Base-by-base conservation (phyloP, 2,888 invertebrate genomes). In the Carabus problematicus region DNA sequence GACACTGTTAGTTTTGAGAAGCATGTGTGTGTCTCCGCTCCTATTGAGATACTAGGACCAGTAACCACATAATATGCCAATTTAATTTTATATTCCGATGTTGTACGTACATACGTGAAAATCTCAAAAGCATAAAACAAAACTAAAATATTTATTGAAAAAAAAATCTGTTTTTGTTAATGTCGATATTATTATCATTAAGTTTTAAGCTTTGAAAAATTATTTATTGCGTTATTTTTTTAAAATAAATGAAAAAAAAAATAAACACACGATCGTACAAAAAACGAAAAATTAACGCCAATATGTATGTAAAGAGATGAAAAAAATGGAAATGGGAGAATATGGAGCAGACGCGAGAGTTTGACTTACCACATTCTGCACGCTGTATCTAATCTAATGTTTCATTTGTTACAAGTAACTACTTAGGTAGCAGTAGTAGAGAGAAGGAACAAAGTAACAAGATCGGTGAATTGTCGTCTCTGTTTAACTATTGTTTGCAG, bases 121-220 rank as follows among this genome's bases (percentile, higher is more conserved):
- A 67, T 67, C 67, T 67, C 67, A 67, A 67, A 59, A 67, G 52
- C 47, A 47, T 3, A 45, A 66, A n/a, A 61, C 41, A 54, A 43
- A 62, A 55, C 45, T 52, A 59, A 54, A 55, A 69, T 69, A 62
- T 62, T 69, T 62, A 62, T 62, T 69, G 45, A 69, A 54, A 68
- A 19, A 54, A 61, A 61, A 49, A n/a, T n/a, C 52, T 60, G 60
- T 69, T 62, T 69, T 62, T 69, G 69, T 69, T 69, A 62, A 69
- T 67, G 59, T 62, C 69, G 69, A 69, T 69, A 69, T 69, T 69
- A 69, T 62, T 68, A 61, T 39, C 18, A 68, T 68, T 69, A 69
- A 69, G 69, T 69, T 69, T 69, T 69, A 62, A 62, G 67, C 60
- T 56, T 59, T 69, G 49, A 52, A 69, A 68, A 69, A 69, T 69